Evolutionary conservation across 2,113 vertebrate species (phyloP).

Genomic region (Falco punctatus): DNA sequence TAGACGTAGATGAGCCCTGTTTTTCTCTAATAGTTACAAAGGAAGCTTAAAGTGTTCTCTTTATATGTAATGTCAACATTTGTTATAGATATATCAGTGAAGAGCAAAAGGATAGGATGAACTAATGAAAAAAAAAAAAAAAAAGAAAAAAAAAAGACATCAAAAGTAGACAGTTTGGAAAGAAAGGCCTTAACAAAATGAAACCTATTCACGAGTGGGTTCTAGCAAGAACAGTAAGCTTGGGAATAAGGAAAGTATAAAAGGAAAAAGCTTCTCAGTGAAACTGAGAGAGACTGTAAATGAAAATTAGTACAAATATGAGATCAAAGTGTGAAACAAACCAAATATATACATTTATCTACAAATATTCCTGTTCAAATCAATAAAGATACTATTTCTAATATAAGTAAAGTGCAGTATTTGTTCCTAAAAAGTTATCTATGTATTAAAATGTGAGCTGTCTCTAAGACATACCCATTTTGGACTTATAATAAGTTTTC

Average conservation of each 20-base stretch:
- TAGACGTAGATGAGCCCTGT: not conserved
- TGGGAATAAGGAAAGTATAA: not conserved
- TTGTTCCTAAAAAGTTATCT: not conserved
- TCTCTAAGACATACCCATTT: not conserved
- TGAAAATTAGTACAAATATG: not conserved
- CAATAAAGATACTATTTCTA: not conserved
- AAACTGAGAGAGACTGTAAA: not conserved
- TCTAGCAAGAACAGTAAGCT: not conserved
- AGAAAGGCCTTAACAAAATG: not conserved
- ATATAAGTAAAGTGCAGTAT: not conserved
- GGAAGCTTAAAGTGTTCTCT: not conserved
- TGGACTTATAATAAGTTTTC: not conserved
- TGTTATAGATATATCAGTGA: not conserved
- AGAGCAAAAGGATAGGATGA: not conserved
- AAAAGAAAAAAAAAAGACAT: not conserved
- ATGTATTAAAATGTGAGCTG: not conserved
- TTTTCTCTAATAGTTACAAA: not conserved
- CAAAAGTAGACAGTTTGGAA: not conserved
- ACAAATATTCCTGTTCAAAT: not conserved
- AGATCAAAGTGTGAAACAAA: not conserved
- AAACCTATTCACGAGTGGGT: rapidly evolving
- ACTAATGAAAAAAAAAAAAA: not conserved
- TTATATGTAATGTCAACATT: not conserved
- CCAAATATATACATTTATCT: not conserved
- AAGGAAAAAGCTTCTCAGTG: not conserved